Conservation (phyloP, 2,888 invertebrate genomes). For the Notocelia uddmanniana region DNA sequence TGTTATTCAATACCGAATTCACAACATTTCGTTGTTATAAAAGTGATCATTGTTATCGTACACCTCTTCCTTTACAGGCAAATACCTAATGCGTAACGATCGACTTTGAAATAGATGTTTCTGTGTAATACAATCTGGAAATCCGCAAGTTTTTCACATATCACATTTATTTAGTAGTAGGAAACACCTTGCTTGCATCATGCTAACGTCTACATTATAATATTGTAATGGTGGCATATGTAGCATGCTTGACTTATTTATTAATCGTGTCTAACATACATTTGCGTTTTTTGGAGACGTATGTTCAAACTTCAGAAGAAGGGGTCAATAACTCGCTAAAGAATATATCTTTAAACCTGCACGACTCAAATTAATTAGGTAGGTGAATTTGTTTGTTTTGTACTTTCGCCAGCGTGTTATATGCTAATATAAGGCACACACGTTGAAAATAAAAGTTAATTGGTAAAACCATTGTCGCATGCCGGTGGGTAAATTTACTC, state of each 20-base stretch:
- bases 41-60: slow-evolving; percentile 50
- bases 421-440: slow-evolving; percentile 1
- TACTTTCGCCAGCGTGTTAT: background rate
- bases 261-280: background rate
- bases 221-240: background rate
- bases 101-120: background rate
- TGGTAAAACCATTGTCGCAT: slow-evolving; percentile 9
- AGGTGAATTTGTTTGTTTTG: slow-evolving; percentile 28
- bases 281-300: background rate
- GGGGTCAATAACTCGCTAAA: background rate
- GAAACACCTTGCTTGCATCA: no score
- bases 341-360: background rate
- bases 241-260: background rate
- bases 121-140: slow-evolving; percentile 2
- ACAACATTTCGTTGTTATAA: slow-evolving; percentile 56
- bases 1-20: slow-evolving; percentile 72
- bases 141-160: background rate
- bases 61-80: slow-evolving; percentile 5
- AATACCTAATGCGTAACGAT: background rate
- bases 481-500: slow-evolving; percentile 35
- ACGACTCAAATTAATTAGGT: background rate
- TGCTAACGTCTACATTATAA: background rate
- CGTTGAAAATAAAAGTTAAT: slow-evolving; percentile 21
- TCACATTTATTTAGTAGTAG: background rate
- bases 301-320: background rate